Percentiles rank a stretch among this genome's conserved stretches.
These are phyloP conservation scores for Pachyramphus minor DNA, from an alignment of 2,113 vertebrate species.

Conservation along the genomic window DNA sequence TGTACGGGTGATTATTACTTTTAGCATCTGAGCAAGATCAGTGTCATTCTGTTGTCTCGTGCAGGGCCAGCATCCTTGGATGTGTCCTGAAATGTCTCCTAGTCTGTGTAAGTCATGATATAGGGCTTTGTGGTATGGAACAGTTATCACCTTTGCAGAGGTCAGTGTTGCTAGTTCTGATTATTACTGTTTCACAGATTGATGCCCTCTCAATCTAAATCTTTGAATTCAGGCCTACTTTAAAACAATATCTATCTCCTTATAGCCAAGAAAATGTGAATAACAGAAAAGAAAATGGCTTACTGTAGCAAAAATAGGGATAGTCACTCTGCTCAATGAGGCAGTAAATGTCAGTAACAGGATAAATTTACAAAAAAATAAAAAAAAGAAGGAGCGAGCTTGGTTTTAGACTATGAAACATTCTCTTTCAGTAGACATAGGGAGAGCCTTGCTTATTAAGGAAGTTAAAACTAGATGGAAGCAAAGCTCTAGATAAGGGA, in stretches of 20 bases:
- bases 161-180: neutral
- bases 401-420: neutral
- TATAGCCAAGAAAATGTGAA: neutral
- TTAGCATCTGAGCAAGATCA: neutral
- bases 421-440: neutral
- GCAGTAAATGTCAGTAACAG: neutral
- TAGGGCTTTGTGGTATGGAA: neutral
- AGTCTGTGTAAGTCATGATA: neutral
- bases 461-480: conserved; percentile 51
- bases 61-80: neutral
- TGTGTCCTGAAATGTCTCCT: neutral
- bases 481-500: conserved; percentile 34
- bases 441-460: neutral
- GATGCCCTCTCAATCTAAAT: neutral
- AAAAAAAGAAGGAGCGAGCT: neutral
- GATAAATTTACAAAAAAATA: neutral
- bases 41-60: neutral
- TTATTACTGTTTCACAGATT: neutral
- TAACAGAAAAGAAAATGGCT: neutral
- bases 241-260: neutral
- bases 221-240: neutral
- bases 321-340: neutral
- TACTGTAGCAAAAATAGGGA: neutral
- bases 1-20: neutral
- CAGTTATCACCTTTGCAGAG: neutral